A percentile compares a stretch with the other conserved stretches of the same genome.
Conservation (phyloP, 1,140 invertebrate species). For the Dysdera silvatica region DNA sequence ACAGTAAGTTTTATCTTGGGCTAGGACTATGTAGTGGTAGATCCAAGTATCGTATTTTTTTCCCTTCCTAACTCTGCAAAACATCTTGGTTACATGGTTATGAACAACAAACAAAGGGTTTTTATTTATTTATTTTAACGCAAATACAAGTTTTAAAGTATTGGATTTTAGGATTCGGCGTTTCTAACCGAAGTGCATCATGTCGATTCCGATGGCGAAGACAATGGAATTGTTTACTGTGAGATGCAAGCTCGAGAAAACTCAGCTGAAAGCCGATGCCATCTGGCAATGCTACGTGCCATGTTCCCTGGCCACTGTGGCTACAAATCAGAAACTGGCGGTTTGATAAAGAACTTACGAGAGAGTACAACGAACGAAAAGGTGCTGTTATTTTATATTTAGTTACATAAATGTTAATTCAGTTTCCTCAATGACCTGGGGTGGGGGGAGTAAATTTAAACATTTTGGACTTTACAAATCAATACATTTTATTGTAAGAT, state of each 20-base stretch:
- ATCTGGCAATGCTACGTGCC: constrained; percentile 54
- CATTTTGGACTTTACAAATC: no score
- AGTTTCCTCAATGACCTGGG: no score
- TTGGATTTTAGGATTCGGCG: constrained; percentile 56
- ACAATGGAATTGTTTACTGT: constrained; percentile 87
- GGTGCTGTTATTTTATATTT: constrained; percentile 53
- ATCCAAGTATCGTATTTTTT: no score
- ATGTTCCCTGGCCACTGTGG: constrained; percentile 73
- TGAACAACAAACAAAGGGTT: no score
- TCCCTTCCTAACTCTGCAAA: no score
- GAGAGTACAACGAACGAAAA: constrained; percentile 70
- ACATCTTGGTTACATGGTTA: no score
- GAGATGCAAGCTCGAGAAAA: constrained; percentile 86
- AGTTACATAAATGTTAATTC: no score
- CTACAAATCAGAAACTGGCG: constrained; percentile 75
- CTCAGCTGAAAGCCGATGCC: constrained; percentile 57
- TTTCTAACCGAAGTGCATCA: constrained; percentile 88
- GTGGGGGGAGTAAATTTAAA: no score
- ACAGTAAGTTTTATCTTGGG: constrained; percentile 53
- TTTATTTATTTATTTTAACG: constrained; percentile 21
- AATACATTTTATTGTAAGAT: no score
- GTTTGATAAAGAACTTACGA: constrained; percentile 72
- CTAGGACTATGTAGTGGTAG: no score
- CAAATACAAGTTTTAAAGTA: not conserved
- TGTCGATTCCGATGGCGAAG: constrained; percentile 72